Conservation (phyloP, 2,797 vertebrate species). For the Chelonia mydas region DNA sequence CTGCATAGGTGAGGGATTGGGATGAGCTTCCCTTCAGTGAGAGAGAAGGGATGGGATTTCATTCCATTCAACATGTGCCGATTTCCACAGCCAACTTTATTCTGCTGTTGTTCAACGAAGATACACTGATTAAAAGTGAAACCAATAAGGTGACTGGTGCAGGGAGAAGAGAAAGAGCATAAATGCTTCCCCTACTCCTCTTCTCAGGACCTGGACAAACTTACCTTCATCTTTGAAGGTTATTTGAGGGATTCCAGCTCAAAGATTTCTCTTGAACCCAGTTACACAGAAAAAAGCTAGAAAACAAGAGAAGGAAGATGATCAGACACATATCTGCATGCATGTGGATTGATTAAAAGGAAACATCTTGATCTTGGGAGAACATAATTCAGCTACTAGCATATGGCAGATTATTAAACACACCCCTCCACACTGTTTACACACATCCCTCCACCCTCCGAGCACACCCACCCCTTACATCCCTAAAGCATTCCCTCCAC, state of each 20-base stretch:
- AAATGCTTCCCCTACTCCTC: neutral
- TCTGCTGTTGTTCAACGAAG: neutral
- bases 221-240: constrained; percentile 95
- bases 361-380: neutral
- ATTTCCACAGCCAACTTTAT: neutral
- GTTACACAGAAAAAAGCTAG: constrained; percentile 62
- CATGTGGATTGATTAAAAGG: neutral
- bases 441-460: neutral
- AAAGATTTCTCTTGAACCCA: constrained; percentile 72
- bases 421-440: neutral
- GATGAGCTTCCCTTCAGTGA: neutral
- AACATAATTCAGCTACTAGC: neutral
- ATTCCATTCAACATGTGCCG: constrained; percentile 20
- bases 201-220: neutral
- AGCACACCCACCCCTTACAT: neutral
- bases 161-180: neutral
- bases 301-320: neutral
- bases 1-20: neutral
- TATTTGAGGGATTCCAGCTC: constrained; percentile 96
- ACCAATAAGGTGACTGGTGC: neutral
- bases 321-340: neutral
- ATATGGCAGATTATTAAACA: neutral
- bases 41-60: neutral
- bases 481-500: constrained; percentile 6
- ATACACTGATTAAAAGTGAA: neutral